These are phyloP conservation scores for Tubulanus polymorphus DNA, from an alignment of 2,888 invertebrate genomes.

Conservation along the genomic window DNA sequence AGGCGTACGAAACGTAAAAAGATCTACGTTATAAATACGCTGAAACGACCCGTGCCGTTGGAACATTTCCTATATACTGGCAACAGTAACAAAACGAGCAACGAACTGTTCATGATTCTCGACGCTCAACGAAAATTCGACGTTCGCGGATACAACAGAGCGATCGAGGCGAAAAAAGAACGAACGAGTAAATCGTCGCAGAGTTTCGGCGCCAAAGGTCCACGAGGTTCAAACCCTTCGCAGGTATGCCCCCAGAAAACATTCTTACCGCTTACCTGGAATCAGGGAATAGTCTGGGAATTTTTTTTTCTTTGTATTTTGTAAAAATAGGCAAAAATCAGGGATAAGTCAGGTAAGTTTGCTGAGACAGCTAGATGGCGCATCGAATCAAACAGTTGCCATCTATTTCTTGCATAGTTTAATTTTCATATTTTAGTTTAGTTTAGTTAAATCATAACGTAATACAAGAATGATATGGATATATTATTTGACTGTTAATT, in stretches of 20 bases:
- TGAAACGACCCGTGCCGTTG: conserved; percentile 89
- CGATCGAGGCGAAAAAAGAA: conserved; percentile 54
- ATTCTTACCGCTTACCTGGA: no score
- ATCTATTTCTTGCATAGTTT: no score
- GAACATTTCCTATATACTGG: conserved; percentile 86
- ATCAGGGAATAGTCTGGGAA: no score
- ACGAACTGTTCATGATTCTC: conserved; percentile 66
- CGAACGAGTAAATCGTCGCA: conserved; percentile 46
- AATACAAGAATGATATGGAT: no score
- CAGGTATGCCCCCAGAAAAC: conserved; percentile 27
- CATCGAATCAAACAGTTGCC: no score
- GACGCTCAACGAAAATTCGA: conserved; percentile 73
- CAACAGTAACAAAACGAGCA: conserved; percentile 52
- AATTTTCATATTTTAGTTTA: no score
- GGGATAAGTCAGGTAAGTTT: no score
- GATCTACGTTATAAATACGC: conserved; percentile 86
- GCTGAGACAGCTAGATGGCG: no score
- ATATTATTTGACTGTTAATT: no score
- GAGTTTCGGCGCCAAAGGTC: conserved; percentile 47
- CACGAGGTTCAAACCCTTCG: conserved; percentile 34
- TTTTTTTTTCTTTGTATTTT: no score
- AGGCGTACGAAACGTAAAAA: conserved; percentile 67
- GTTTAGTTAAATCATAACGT: no score
- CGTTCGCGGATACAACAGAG: conserved; percentile 49
- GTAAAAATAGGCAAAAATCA: no score